These are phyloP conservation scores for Sarcoramphus papa DNA, from an alignment of 2,797 vertebrate species.

Conservation along the genomic window DNA sequence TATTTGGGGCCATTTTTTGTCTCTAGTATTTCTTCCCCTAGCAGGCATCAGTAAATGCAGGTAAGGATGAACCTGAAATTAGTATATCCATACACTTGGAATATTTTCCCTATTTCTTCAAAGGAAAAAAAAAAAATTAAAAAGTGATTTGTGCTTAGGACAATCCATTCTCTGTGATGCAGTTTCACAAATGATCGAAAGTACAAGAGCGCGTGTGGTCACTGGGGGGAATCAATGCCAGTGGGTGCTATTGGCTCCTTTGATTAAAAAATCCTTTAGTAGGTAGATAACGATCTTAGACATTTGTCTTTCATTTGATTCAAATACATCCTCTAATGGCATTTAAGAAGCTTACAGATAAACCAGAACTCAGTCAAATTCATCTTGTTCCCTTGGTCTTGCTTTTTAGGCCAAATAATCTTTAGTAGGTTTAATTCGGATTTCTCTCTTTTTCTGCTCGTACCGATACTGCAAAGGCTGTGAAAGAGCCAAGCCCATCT, in stretches of 20 bases:
- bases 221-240: not conserved
- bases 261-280: not conserved
- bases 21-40: not conserved
- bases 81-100: not conserved
- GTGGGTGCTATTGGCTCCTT: not conserved
- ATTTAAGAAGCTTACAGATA: conserved; percentile 1
- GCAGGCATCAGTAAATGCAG: not conserved
- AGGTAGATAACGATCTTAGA: not conserved
- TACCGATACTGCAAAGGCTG: not conserved
- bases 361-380: not conserved
- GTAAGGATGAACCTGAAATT: not conserved
- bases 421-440: not conserved
- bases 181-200: not conserved
- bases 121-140: not conserved
- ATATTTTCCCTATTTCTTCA: not conserved
- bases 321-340: not conserved
- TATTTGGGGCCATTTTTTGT: not conserved
- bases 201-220: not conserved
- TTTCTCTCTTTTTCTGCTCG: not conserved
- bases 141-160: not conserved
- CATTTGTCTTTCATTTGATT: not conserved
- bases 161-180: not conserved
- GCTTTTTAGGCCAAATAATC: not conserved
- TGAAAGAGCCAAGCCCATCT: not conserved
- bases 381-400: not conserved